Evolutionary conservation across 2,888 invertebrate species (phyloP).

Genomic region (Euplexia lucipara): DNA sequence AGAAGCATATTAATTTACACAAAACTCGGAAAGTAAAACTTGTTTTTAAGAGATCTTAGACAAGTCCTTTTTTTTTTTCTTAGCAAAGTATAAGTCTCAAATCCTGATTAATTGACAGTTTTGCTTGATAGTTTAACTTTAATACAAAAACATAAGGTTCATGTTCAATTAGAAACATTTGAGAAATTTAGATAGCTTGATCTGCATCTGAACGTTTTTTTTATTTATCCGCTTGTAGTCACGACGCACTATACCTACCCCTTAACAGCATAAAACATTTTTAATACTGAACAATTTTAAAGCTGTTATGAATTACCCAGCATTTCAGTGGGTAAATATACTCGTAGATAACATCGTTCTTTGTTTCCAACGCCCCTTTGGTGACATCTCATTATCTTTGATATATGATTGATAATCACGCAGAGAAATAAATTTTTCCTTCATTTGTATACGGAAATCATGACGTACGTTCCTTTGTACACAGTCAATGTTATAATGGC

Average conservation of each 20-base stretch:
- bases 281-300: constrained; percentile 70
- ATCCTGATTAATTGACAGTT: too few species aligned
- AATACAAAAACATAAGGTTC: too few species aligned
- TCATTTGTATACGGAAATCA: constrained; percentile 24
- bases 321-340: constrained; percentile 81
- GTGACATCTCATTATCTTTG: constrained; percentile 76
- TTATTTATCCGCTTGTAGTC: background rate
- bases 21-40: too few species aligned
- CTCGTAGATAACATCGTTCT: constrained; percentile 81
- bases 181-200: too few species aligned
- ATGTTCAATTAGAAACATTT: too few species aligned
- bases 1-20: too few species aligned
- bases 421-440: constrained; percentile 56
- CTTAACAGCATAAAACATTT: constrained; percentile 64
- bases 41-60: too few species aligned
- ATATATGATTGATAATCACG: constrained; percentile 80
- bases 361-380: constrained; percentile 73
- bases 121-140: too few species aligned
- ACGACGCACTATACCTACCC: constrained; percentile 44
- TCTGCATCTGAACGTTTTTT: background rate
- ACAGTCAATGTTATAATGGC: constrained; percentile 20
- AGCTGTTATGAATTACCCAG: constrained; percentile 74
- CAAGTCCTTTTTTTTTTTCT: too few species aligned
- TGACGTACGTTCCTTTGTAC: constrained; percentile 13
- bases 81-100: too few species aligned